A percentile compares a stretch with the other conserved stretches of the same genome.
phyloP scores from a whole-genome alignment of 2,888 invertebrate genomes.

The Acleris holmiana region DNA sequence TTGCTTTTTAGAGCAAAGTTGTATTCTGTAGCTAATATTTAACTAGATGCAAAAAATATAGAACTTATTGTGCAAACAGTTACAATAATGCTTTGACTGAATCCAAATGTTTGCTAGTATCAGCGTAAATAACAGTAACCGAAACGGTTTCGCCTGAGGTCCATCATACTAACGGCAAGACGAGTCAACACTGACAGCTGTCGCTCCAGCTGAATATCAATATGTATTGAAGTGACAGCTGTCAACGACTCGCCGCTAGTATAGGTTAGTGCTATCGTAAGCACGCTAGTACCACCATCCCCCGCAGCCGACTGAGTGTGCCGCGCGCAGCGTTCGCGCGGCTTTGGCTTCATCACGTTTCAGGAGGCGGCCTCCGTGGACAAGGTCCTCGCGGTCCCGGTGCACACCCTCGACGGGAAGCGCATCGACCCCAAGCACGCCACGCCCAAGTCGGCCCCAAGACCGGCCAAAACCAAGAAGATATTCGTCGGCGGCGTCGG shows the following conservation, averaged over 20 bases:
- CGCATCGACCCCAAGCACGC: conserved; percentile 98
- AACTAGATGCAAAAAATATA: no score
- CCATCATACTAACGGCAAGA: no score
- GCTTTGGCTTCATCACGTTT: conserved; percentile 97
- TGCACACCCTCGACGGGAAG: conserved; percentile 96
- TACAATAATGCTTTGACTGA: no score
- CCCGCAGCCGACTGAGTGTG: conserved; percentile 31
- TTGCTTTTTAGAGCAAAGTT: no score
- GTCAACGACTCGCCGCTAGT: background rate
- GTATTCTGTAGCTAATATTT: no score
- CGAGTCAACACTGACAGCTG: no score
- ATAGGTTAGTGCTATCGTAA: background rate
- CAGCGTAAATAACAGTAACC: no score
- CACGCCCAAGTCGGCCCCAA: conserved; percentile 94
- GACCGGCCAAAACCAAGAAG: conserved; percentile 95
- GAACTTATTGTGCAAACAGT: no score
- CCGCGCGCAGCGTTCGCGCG: conserved; percentile 94
- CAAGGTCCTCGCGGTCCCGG: conserved; percentile 95
- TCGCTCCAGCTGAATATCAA: no score
- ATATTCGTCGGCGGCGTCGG: conserved; percentile 97
- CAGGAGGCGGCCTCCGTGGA: conserved; percentile 95
- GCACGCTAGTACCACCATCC: background rate
- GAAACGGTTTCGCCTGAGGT: no score
- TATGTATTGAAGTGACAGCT: no score
- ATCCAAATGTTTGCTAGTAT: no score